A percentile compares a stretch with the other conserved stretches of the same genome.
Conservation (phyloP, 2,797 vertebrate species). For the Clangula hyemalis region DNA sequence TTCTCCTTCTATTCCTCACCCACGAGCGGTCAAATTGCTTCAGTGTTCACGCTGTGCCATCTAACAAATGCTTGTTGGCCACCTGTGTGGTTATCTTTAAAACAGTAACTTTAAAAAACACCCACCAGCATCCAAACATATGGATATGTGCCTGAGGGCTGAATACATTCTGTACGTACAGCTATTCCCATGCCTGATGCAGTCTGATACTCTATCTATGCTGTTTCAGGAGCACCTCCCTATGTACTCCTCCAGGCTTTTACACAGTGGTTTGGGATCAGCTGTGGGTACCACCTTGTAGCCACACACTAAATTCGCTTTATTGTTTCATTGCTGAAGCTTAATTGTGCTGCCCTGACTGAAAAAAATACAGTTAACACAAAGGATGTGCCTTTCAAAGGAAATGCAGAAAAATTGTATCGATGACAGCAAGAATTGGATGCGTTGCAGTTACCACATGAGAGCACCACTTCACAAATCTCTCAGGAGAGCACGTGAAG, state of each 20-base stretch:
- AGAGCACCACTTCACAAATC: background rate
- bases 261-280: background rate
- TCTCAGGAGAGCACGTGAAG: background rate
- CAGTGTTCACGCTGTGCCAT: slow-evolving; percentile 25
- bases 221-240: background rate
- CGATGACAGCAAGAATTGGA: accelerated
- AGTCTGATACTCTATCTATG: background rate
- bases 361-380: background rate
- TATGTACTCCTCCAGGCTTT: background rate
- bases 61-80: slow-evolving; percentile 48
- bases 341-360: background rate
- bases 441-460: background rate
- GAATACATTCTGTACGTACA: slow-evolving; percentile 36
- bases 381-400: background rate
- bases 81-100: slow-evolving; percentile 66
- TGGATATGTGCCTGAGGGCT: slow-evolving; percentile 54
- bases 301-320: background rate
- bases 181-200: slow-evolving; percentile 23
- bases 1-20: slow-evolving; percentile 27
- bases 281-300: background rate
- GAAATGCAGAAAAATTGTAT: accelerated
- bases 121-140: slow-evolving; percentile 64
- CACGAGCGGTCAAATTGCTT: slow-evolving; percentile 13
- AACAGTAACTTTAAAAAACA: slow-evolving; percentile 60
- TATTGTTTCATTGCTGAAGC: background rate